Evolutionary conservation across 2,888 invertebrate genomes (phyloP).

Genomic region (Scaptomyza reducta): DNA sequence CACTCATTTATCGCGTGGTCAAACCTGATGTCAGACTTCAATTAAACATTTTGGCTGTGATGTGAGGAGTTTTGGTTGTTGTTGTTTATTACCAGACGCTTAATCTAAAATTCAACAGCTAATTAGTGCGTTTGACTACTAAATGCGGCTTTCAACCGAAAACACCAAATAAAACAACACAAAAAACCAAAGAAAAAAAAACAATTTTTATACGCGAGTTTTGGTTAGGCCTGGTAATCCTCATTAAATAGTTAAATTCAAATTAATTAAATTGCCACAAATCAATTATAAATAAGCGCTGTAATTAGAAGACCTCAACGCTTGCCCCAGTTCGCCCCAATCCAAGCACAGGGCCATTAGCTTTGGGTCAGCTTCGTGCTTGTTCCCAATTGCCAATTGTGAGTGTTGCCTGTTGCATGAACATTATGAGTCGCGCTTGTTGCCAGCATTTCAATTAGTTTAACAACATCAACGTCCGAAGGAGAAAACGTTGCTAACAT

Average conservation of each 20-base stretch:
- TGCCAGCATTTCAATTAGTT: constrained; percentile 71
- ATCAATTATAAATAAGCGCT: constrained; percentile 80
- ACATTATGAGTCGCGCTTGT: constrained; percentile 49
- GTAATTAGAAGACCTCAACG: constrained; percentile 79
- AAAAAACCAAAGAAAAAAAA: constrained; percentile 30
- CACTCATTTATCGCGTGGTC: constrained; percentile 18
- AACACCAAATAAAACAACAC: constrained; percentile 1
- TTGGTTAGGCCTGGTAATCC: constrained; percentile 65
- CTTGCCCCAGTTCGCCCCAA: neutral
- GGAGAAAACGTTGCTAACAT: constrained; percentile 39
- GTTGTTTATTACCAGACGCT: constrained; percentile 39
- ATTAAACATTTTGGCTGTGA: constrained; percentile 28
- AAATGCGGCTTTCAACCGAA: constrained; percentile 72
- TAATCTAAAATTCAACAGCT: constrained; percentile 81
- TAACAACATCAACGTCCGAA: constrained; percentile 67
- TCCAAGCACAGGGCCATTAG: constrained; percentile 12
- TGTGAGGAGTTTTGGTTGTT: constrained; percentile 9
- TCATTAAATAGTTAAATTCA: constrained; percentile 81
- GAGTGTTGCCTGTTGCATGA: constrained; percentile 70
- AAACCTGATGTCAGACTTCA: constrained; percentile 33
- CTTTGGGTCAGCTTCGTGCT: constrained; percentile 35
- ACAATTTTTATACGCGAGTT: constrained; percentile 16
- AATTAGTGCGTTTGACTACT: constrained; percentile 67
- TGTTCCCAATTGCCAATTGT: constrained; percentile 16
- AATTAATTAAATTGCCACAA: constrained; percentile 81